phyloP scores from a whole-genome alignment of 1,140 invertebrate genomes.

The Bombus waltoni region DNA sequence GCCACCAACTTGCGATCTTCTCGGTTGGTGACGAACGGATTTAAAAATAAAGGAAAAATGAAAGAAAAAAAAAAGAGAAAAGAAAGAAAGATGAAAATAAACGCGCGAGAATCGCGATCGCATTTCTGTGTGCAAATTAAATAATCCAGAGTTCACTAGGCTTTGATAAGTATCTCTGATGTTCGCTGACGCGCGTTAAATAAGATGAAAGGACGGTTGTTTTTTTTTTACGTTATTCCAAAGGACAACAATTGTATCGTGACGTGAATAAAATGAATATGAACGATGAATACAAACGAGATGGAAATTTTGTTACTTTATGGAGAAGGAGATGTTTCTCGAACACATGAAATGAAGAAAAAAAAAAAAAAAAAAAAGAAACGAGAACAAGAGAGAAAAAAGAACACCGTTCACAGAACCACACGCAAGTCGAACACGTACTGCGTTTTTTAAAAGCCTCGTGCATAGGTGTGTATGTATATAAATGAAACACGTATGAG shows the following conservation, averaged over 20 bases:
- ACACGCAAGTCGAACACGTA: background rate
- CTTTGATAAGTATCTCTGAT: constrained; percentile 38
- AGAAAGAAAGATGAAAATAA: background rate
- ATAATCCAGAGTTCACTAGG: constrained; percentile 38
- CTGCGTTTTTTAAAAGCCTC: constrained; percentile 46
- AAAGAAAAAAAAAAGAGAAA: background rate
- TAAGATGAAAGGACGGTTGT: background rate
- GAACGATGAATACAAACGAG: background rate
- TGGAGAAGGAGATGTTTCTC: background rate
- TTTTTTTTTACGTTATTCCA: constrained; percentile 12
- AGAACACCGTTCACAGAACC: constrained; percentile 3
- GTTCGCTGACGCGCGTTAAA: background rate
- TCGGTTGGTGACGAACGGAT: background rate
- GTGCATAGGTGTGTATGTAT: constrained; percentile 70
- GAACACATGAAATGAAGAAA: background rate
- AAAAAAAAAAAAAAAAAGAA: background rate
- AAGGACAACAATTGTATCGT: background rate
- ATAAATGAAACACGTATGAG: constrained; percentile 66
- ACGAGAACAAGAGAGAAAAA: background rate
- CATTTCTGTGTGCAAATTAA: constrained; percentile 32
- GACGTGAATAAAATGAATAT: background rate
- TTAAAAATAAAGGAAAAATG: background rate
- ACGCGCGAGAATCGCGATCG: constrained; percentile 17
- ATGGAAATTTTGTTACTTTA: background rate
- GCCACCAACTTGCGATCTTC: constrained; percentile 13